Evolutionary conservation across 2,888 invertebrate genomes (phyloP), one percentile per base, ranked within the genome.

Genomic region (Priocnemis perturbator): DNA sequence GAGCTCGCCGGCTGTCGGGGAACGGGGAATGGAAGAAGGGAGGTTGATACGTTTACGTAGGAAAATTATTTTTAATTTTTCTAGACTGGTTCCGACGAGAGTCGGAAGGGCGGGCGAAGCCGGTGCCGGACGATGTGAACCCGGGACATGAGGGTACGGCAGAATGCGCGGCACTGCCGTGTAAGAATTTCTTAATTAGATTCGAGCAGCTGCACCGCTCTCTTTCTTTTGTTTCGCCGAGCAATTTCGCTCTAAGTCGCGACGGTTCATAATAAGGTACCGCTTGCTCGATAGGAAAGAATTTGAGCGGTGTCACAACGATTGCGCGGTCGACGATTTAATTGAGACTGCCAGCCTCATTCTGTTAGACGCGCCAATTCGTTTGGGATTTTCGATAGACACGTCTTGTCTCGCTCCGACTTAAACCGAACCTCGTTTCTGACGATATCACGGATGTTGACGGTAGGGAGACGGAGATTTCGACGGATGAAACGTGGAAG

Each of bases 181-280:
- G 83, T 86, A 86, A 85, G 85, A 87, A 86, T 86, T 87, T 84
- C 84, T 86, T 87, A 87, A 87, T 87, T 87, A 86, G 85, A 87
- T 86, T 81, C 79, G 78, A 79, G 78, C 79, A 68, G 79, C 78
- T 76, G 81, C 76, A 64, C 67, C 69, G 30, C 66, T 59, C 68
- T 75, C 73, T 74, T 81, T 82, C 83, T 82, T 85, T 82, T 37
- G n/a, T 30, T 56, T 7, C 30, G 67, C 64, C 64, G 68, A 69
- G 74, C n/a, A 79, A 78, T 78, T 79, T 78, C 74, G 76, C 71
- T 62, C 71, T 79, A 68, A 76, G 70, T 76, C 71, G 69, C 73
- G 74, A 76, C 73, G 74, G 37, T 37, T 69, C 69, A 19, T 65
- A 23, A 30, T 60, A 26, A 61, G 63, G 48, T 37, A 37, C 37